Evolutionary conservation across 2,113 vertebrate genomes (phyloP), one percentile per base, ranked within the genome.

Genomic region (Leptobrachium ailaonicum): DNA sequence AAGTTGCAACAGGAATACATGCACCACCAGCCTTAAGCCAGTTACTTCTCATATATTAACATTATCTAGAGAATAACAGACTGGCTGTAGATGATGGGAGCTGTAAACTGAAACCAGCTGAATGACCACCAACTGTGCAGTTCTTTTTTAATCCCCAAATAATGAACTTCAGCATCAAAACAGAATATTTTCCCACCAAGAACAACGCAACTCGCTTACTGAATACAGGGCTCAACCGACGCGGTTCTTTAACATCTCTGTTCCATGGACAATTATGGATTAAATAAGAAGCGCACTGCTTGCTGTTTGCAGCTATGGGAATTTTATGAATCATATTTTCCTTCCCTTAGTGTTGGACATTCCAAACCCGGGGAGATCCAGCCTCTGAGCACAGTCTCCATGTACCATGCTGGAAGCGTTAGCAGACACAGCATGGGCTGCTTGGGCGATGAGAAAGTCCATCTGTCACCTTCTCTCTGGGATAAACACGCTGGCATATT

Each of bases 261-360:
- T 14, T 47, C 14, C 10, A 58, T 50, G 56, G 50, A 67, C 66
- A 70, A 32, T 44, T 70, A 2, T 20, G 54, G n/a, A 76, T n/a
- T 41, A 69, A 69, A 60, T 50, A 45, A 32, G 44, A 60, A 77
- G 43, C 10, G 20, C 12, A 14, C 64, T 64, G 6, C 40, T 44
- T 53, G n/a, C 32, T 54, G 41, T 42, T 47, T 45, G 12, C 6
- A 58, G 41, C 10, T 32, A 82, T 6, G 7, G 66, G 67, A 84
- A 9, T 64, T 68, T 71, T 58, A 67, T 80, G 41, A 60, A 13
- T 82, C 47, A 56, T 81, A 68, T 64, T 67, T 67, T 77, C 41
- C 41, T 71, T 73, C 12, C 4, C 42, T 82, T 70, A 69, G 2
- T 72, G 42, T 66, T 83, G 45, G 50, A 75, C 80, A 82, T 76